phyloP scores from a whole-genome alignment of 2,888 invertebrate genomes.

The Hypolimnas misippus region DNA sequence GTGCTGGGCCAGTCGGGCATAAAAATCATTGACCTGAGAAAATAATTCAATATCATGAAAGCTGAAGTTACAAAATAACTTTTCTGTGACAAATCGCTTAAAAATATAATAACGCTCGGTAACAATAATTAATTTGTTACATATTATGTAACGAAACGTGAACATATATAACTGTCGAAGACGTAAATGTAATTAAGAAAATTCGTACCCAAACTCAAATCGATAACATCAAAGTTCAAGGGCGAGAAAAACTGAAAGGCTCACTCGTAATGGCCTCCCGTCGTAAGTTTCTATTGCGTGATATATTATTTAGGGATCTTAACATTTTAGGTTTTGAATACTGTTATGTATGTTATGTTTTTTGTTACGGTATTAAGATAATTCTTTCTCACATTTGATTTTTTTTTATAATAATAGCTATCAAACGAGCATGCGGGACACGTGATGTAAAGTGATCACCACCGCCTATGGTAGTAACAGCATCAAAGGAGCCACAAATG shows the following conservation, averaged over 20 bases:
- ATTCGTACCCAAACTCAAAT: constrained; percentile 23
- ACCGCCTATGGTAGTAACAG: no score
- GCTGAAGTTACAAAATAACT: not conserved
- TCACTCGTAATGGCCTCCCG: constrained; percentile 10
- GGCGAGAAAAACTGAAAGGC: constrained; percentile 9
- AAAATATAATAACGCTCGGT: not conserved
- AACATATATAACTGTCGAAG: constrained; percentile 16
- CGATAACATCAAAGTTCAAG: constrained; percentile 31
- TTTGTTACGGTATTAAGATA: no score
- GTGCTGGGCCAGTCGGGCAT: not conserved
- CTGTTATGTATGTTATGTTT: not conserved
- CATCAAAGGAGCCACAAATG: no score
- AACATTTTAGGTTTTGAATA: not conserved
- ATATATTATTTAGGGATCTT: not conserved
- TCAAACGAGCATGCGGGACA: no score
- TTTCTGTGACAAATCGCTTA: not conserved
- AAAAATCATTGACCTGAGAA: not conserved
- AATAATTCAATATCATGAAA: not conserved
- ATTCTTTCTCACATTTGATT: no score
- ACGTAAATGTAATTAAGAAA: constrained; percentile 28
- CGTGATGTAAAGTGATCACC: no score
- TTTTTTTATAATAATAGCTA: no score
- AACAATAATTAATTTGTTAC: constrained; percentile 1
- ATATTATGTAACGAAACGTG: constrained; percentile 6
- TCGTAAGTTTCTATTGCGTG: not conserved